phyloP scores from a whole-genome alignment of 1,140 invertebrate species.

The honey bee (Apis mellifera) region Amel_HAv3.1 CM009936.2:2348001-2348500 shows the following conservation, averaged over 20 bases:
- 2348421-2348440: not conserved
- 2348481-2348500: slow-evolving; percentile 20
- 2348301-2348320: not conserved
- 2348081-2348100: slow-evolving; percentile 74
- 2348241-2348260: not conserved
- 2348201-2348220: not conserved
- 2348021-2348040: slow-evolving; percentile 65
- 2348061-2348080: slow-evolving; percentile 70
- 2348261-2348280: not conserved
- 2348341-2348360: not conserved
- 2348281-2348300: not conserved
- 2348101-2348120: slow-evolving; percentile 72
- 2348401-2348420: not conserved
- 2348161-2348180: slow-evolving; percentile 60
- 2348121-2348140: slow-evolving; percentile 71
- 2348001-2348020: slow-evolving; percentile 69
- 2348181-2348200: not conserved
- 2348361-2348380: not conserved
- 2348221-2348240: not conserved
- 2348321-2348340: too few relatives aligned
- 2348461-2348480: slow-evolving; percentile 40
- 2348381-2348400: too few relatives aligned
- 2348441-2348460: slow-evolving; percentile 1
- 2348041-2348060: slow-evolving; percentile 69
- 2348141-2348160: slow-evolving; percentile 70